Base-by-base conservation (phyloP, 2,888 invertebrate genomes). In the Rotaria macrura region DNA sequence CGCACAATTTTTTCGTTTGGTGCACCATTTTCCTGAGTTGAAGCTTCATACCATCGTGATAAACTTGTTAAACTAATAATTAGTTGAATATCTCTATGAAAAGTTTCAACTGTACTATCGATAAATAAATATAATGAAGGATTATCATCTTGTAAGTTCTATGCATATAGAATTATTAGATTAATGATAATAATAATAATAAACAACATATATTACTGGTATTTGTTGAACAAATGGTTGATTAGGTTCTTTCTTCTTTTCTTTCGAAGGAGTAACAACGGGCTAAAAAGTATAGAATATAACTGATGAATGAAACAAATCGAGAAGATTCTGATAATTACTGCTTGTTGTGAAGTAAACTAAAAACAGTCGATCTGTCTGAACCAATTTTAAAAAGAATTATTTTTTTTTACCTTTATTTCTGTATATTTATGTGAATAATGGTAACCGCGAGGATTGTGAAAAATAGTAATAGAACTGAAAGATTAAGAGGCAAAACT, bases 381-480 rank as follows among this genome's bases (percentile, higher is more conserved):
- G 23, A 38, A 12, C 14, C 38, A 20, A 9, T 5, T 47, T 47
- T 47, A 12, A 47, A 38, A 23, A 52, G 9, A 34, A 25, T 2
- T 6, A 25, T n/a, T 43, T 38, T 5, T 55, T 85, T 88, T 87
- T 88, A 90, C 90, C 88, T 89, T 89, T 29, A 89, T 87, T 85
- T 90, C 90, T 10, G 89, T 89, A 85, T 89, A 87, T 84, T 89
- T 89, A 83, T 89, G 88, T 84, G 89, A 89, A 86, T 88, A 88
- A 20, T 88, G 88, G 86, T 91, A 91, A 17, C 90, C 90, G 65
- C 88, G 87, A 23, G 90, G 89, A 88, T 91, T 90, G 88, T 91
- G 91, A 87, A 89, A 91, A 84, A 91, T 89, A 87, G 89, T 89
- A 86, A 91, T 87, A 2, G 89, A 90, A 87, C 91, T 91, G 9